These are phyloP conservation scores for Dendrolimus houi DNA, from an alignment of 2,888 invertebrate species.

Conservation along the genomic window DNA sequence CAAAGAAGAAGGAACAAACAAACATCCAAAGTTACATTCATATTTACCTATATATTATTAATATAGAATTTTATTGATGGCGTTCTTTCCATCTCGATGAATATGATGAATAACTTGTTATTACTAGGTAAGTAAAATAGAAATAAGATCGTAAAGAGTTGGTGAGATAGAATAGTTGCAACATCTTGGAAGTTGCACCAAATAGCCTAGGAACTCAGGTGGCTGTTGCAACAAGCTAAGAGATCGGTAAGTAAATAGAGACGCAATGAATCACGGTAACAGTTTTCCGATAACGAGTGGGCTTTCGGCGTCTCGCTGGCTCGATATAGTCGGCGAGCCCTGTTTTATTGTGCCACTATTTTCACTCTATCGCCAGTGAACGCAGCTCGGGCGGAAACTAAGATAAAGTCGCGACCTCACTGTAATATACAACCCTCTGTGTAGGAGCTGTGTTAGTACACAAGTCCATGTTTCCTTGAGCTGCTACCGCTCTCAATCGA, in stretches of 20 bases:
- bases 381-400: constrained; percentile 65
- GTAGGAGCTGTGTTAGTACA: constrained; percentile 15
- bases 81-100: too few relatives aligned
- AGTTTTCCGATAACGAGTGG: constrained; percentile 65
- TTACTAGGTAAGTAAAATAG: too few relatives aligned
- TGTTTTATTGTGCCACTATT: constrained; percentile 71
- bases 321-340: constrained; percentile 52
- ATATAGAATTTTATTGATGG: too few relatives aligned
- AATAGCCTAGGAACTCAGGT: not conserved
- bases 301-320: constrained; percentile 32
- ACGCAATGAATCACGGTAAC: constrained; percentile 64
- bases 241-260: constrained; percentile 53
- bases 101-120: too few relatives aligned
- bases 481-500: constrained; percentile 21
- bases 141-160: too few relatives aligned
- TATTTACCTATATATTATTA: too few relatives aligned
- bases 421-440: constrained; percentile 52
- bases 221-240: constrained; percentile 27
- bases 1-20: too few relatives aligned
- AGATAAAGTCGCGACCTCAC: constrained; percentile 66
- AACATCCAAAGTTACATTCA: too few relatives aligned
- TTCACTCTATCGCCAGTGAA: constrained; percentile 62
- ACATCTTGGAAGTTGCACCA: too few relatives aligned
- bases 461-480: constrained; percentile 16
- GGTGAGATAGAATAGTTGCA: too few relatives aligned